Conservation (phyloP, 2,888 invertebrate genomes). For the Agelastica alni region DNA sequence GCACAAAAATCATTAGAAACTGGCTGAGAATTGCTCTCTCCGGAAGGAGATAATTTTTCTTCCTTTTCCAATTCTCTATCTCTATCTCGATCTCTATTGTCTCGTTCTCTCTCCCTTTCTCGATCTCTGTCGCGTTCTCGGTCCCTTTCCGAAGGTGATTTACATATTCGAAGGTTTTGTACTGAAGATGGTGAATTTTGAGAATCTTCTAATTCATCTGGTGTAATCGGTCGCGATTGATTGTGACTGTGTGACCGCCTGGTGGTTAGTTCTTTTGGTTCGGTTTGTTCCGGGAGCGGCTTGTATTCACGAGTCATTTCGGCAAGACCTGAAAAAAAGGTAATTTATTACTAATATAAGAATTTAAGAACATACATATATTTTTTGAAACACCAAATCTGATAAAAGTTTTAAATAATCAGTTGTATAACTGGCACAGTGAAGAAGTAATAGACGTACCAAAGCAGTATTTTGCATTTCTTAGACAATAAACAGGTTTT, state of each 20-base stretch:
- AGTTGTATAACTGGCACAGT: too few species aligned
- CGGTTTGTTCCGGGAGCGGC: slow-evolving; percentile 54
- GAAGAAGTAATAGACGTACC: too few species aligned
- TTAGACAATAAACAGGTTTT: too few species aligned
- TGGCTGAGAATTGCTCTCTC: slow-evolving; percentile 42
- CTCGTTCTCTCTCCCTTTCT: slow-evolving; percentile 37
- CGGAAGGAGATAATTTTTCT: slow-evolving; percentile 44
- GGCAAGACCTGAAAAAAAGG: slow-evolving; percentile 65
- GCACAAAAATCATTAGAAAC: slow-evolving; percentile 56
- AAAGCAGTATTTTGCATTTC: too few species aligned
- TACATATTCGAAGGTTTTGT: slow-evolving; percentile 41
- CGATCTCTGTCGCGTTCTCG: slow-evolving; percentile 33
- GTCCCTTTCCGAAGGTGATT: slow-evolving; percentile 37
- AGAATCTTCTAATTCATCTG: slow-evolving; percentile 30
- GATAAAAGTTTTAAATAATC: too few species aligned
- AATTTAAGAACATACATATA: too few species aligned
- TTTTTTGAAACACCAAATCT: too few species aligned
- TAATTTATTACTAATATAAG: neutral
- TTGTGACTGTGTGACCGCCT: slow-evolving; percentile 34
- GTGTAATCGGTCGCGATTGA: slow-evolving; percentile 32
- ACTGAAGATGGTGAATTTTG: slow-evolving; percentile 35
- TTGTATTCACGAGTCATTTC: slow-evolving; percentile 74
- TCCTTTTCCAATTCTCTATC: slow-evolving; percentile 24
- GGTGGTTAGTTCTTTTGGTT: slow-evolving; percentile 54
- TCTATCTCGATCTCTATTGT: slow-evolving; percentile 17